phyloP scores from a whole-genome alignment of 2,797 vertebrate species.

The Microhierax caerulescens region DNA sequence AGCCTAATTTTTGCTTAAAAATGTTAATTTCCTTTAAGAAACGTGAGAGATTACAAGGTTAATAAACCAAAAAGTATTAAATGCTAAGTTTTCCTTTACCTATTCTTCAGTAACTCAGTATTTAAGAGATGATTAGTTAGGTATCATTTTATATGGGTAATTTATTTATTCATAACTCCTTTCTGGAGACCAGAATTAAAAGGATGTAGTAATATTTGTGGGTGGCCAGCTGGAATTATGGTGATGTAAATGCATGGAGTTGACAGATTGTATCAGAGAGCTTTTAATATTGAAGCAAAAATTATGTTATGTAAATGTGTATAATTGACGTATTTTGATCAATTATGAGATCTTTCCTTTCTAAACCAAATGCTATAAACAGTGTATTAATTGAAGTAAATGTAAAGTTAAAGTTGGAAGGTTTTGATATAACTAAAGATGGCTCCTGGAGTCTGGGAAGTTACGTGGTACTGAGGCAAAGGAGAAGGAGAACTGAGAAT shows the following conservation, averaged over 20 bases:
- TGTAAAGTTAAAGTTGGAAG: neutral
- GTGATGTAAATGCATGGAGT: neutral
- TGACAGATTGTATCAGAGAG: neutral
- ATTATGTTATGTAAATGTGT: neutral
- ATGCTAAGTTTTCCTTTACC: neutral
- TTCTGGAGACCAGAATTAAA: neutral
- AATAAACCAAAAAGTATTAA: neutral
- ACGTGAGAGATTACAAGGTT: neutral
- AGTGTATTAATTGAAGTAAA: neutral
- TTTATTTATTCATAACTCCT: neutral
- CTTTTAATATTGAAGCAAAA: neutral
- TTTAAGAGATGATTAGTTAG: neutral
- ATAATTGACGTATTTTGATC: neutral
- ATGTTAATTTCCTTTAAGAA: neutral
- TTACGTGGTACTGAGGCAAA: neutral
- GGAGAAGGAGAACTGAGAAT: neutral
- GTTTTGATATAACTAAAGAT: neutral
- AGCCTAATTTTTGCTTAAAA: neutral
- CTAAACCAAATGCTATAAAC: neutral
- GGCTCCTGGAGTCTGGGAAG: neutral
- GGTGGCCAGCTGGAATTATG: neutral
- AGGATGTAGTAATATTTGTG: neutral
- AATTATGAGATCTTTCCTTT: neutral
- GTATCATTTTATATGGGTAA: neutral
- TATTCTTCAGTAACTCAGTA: neutral